Conservation (phyloP, 2,797 vertebrate genomes). For the Rhinella marina region DNA sequence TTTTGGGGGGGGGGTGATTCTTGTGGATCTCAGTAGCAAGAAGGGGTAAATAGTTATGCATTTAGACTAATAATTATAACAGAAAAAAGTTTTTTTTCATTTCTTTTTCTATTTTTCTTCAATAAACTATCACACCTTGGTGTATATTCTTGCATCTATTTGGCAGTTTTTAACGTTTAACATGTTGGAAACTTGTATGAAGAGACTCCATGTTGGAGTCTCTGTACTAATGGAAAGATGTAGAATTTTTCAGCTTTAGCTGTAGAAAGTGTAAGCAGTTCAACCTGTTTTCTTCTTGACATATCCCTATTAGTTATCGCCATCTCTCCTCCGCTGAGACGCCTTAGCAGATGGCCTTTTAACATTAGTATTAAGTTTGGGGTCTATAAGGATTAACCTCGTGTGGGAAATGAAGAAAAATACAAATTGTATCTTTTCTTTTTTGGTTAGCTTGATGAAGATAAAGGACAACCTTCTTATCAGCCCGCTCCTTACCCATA, state of each 20-base stretch:
- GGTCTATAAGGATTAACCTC: slow-evolving; percentile 85
- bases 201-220: background rate
- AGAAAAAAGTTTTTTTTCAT: no score
- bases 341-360: slow-evolving; percentile 61
- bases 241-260: background rate
- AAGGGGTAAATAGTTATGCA: no score
- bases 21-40: no score
- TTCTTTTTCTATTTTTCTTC: background rate
- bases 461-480: slow-evolving; percentile 85
- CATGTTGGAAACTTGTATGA: background rate
- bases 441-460: slow-evolving; percentile 80
- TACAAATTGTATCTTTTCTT: slow-evolving; percentile 89
- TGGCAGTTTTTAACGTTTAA: background rate
- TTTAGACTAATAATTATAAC: background rate
- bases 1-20: no score
- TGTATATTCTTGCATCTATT: background rate
- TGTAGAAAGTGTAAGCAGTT: slow-evolving; percentile 37
- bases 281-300: slow-evolving; percentile 54
- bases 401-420: slow-evolving; percentile 83
- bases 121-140: background rate
- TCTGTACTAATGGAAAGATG: background rate
- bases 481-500: slow-evolving; percentile 82
- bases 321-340: slow-evolving; percentile 55
- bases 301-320: slow-evolving; percentile 62
- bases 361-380: slow-evolving; percentile 65